These are phyloP conservation scores for Heloderma charlesbogerti DNA, from an alignment of 2,113 vertebrate genomes.

Conservation along the genomic window DNA sequence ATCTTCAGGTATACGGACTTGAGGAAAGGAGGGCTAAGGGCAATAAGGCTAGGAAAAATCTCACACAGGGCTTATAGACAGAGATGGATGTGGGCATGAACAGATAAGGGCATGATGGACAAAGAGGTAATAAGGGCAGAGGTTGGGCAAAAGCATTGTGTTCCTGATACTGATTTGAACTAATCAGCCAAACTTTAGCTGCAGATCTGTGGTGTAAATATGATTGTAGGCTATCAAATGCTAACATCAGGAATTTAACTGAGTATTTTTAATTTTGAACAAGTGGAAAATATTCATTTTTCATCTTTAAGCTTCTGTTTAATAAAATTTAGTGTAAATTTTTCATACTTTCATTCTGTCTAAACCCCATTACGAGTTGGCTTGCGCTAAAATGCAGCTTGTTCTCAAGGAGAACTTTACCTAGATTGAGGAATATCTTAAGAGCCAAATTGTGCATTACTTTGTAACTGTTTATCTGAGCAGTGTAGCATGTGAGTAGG, in stretches of 20 bases:
- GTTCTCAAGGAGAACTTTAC: neutral
- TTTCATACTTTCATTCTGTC: neutral
- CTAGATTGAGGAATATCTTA: neutral
- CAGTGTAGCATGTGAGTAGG: slow-evolving; percentile 10
- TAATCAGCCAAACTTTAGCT: neutral
- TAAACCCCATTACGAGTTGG: neutral
- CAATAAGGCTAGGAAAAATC: neutral
- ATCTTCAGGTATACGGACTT: no score
- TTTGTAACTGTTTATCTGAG: slow-evolving; percentile 4
- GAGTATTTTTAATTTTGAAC: neutral
- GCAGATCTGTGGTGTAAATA: neutral
- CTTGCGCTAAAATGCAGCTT: neutral
- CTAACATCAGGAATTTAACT: neutral
- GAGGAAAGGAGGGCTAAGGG: neutral
- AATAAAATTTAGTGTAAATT: neutral
- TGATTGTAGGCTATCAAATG: neutral
- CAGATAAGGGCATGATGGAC: neutral
- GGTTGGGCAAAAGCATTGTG: neutral
- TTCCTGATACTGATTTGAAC: neutral
- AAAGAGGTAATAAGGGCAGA: neutral
- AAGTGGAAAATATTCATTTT: neutral
- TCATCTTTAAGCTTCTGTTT: neutral
- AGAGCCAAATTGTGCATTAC: neutral
- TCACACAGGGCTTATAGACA: neutral
- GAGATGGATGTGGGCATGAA: neutral